Percentiles rank a stretch among this genome's conserved stretches.
These are phyloP conservation scores for Corvus hawaiiensis DNA, from an alignment of 2,113 vertebrate genomes.

Conservation along the genomic window DNA sequence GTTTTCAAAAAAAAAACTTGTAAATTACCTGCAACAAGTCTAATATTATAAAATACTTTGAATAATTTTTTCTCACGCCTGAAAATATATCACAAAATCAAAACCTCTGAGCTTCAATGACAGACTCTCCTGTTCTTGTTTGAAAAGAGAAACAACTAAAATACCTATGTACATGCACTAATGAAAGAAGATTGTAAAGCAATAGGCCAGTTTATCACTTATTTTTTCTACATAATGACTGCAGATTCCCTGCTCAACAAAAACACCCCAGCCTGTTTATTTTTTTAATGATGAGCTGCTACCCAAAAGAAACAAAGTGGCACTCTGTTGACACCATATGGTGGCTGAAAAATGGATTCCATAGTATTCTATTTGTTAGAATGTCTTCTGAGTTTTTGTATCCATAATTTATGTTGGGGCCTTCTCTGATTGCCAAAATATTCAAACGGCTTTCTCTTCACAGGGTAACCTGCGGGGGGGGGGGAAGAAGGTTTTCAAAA, in stretches of 20 bases:
- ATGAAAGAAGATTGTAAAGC: neutral
- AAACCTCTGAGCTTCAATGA: neutral
- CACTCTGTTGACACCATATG: slow-evolving; percentile 80
- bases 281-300: slow-evolving; percentile 73
- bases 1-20: neutral
- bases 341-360: slow-evolving; percentile 73
- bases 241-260: slow-evolving; percentile 35
- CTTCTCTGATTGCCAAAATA: slow-evolving; percentile 75
- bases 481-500: slow-evolving; percentile 74
- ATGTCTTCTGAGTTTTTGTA: slow-evolving; percentile 70
- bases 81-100: neutral
- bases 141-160: neutral
- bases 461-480: slow-evolving; percentile 58
- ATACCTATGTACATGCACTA: neutral
- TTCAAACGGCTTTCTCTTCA: slow-evolving; percentile 76
- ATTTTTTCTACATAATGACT: slow-evolving; percentile 64
- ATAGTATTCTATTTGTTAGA: slow-evolving; percentile 72
- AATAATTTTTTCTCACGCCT: neutral
- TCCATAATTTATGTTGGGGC: slow-evolving; percentile 75
- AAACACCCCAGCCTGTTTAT: slow-evolving; percentile 58
- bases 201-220: slow-evolving; percentile 55
- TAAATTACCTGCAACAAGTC: neutral
- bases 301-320: slow-evolving; percentile 73
- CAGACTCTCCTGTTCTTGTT: neutral
- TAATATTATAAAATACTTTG: neutral